Percentiles rank a stretch among this genome's conserved stretches.
Evolutionary conservation across 2,797 vertebrate genomes (phyloP).

Genomic region (Spondyliosoma cantharus): DNA sequence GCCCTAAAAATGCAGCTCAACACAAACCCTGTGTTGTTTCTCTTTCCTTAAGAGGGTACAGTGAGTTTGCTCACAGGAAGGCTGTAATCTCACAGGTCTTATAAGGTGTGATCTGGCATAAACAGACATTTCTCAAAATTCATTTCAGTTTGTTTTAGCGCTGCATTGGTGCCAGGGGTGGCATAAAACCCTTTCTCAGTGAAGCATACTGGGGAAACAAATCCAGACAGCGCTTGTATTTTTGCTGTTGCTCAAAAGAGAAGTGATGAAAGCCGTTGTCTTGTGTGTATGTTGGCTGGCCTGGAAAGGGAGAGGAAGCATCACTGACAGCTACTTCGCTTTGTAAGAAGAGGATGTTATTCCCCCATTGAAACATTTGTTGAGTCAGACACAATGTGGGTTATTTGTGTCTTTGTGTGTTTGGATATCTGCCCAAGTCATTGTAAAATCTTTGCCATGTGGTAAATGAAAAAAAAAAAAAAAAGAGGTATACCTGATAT

Average conservation of each 20-base stretch:
- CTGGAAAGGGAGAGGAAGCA: constrained; percentile 16
- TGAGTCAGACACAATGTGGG: constrained; percentile 47
- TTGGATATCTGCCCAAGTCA: constrained; percentile 32
- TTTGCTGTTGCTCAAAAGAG: constrained; percentile 53
- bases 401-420: constrained; percentile 28
- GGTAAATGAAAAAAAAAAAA: constrained; percentile 22
- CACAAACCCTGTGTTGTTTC: constrained; percentile 9
- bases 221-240: constrained; percentile 40
- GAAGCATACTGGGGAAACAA: constrained; percentile 39
- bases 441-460: constrained; percentile 26
- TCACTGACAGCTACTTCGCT: constrained; percentile 48
- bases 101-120: constrained; percentile 52
- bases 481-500: neutral
- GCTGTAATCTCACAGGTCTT: constrained; percentile 49
- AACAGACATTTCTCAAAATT: constrained; percentile 39
- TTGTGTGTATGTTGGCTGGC: constrained; percentile 16
- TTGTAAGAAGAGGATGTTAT: constrained; percentile 45
- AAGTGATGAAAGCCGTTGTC: constrained; percentile 57
- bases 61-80: constrained; percentile 21
- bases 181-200: constrained; percentile 38
- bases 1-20: constrained; percentile 2
- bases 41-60: constrained; percentile 15
- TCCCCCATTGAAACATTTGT: constrained; percentile 60
- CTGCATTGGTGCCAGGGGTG: constrained; percentile 18
- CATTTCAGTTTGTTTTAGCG: constrained; percentile 45